phyloP scores from a whole-genome alignment of 2,797 vertebrate species.

The Buceros bicornis region DNA sequence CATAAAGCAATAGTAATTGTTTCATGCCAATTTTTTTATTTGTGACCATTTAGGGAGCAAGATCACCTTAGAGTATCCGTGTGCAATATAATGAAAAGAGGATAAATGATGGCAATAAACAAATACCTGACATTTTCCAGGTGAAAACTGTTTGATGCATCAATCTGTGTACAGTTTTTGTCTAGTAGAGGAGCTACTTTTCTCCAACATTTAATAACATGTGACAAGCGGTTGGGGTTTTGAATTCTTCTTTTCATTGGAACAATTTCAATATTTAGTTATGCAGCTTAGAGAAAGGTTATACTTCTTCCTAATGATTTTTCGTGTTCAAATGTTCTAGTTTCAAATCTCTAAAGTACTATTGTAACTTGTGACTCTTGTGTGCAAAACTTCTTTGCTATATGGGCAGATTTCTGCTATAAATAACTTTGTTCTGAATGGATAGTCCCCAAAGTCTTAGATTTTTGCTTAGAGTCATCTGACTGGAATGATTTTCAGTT shows the following conservation, averaged over 20 bases:
- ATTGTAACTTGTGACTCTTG: neutral
- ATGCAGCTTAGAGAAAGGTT: neutral
- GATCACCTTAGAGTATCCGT: neutral
- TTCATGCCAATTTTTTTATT: neutral
- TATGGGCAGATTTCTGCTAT: neutral
- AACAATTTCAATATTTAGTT: neutral
- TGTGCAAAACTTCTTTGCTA: neutral
- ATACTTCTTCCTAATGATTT: neutral
- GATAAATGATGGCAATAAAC: too few relatives aligned
- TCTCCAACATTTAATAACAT: neutral
- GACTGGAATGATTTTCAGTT: constrained; percentile 17
- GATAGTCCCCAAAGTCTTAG: neutral
- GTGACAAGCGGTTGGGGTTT: neutral
- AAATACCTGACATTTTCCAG: neutral
- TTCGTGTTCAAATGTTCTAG: neutral
- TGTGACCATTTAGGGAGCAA: neutral
- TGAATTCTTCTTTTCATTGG: neutral
- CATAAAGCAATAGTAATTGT: neutral
- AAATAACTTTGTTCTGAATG: constrained; percentile 23
- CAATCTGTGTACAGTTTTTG: neutral
- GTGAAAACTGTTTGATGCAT: neutral
- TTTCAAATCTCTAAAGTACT: neutral
- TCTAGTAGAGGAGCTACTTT: neutral
- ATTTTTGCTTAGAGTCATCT: constrained; percentile 28
- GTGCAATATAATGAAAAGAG: neutral